Conservation (phyloP, 2,888 invertebrate species). For the Leucophenga maculata region DNA sequence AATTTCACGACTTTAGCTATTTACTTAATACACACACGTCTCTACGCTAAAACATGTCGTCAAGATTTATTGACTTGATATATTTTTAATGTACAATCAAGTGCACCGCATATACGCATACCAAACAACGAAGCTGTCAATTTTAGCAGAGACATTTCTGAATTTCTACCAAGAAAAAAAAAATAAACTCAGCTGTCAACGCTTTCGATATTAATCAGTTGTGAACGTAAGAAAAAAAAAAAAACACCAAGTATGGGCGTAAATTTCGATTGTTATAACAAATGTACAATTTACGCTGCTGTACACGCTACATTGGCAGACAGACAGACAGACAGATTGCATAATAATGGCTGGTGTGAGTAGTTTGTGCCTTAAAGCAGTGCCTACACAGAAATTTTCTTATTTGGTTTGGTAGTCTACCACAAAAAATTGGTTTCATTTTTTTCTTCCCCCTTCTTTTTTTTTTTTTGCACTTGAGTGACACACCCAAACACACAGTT, state of each 20-base stretch:
- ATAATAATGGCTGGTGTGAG: too few relatives aligned
- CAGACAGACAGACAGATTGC: too few relatives aligned
- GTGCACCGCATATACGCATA: constrained; percentile 10
- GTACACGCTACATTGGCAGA: background rate
- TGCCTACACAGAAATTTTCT: background rate
- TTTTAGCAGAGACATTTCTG: background rate
- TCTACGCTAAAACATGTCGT: constrained; percentile 56
- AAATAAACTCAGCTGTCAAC: constrained; percentile 18
- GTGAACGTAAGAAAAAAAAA: background rate
- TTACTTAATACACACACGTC: constrained; percentile 47
- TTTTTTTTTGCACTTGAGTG: constrained; percentile 10
- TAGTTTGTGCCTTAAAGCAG: too few relatives aligned
- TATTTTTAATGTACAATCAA: constrained; percentile 27
- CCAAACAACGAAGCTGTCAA: constrained; percentile 5
- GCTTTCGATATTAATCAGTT: constrained; percentile 20
- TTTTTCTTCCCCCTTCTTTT: too few relatives aligned
- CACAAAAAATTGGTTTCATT: background rate
- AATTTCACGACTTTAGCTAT: constrained; percentile 44
- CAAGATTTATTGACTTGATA: constrained; percentile 60
- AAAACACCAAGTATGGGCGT: background rate
- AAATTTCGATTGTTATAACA: constrained; percentile 8
- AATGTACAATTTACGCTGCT: constrained; percentile 5
- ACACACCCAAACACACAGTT: background rate
- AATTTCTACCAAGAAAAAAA: background rate
- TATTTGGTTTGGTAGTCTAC: background rate